A percentile compares a stretch with the other conserved stretches of the same genome.
Conservation (phyloP, 2,113 vertebrate genomes). For the Physeter macrocephalus region DNA sequence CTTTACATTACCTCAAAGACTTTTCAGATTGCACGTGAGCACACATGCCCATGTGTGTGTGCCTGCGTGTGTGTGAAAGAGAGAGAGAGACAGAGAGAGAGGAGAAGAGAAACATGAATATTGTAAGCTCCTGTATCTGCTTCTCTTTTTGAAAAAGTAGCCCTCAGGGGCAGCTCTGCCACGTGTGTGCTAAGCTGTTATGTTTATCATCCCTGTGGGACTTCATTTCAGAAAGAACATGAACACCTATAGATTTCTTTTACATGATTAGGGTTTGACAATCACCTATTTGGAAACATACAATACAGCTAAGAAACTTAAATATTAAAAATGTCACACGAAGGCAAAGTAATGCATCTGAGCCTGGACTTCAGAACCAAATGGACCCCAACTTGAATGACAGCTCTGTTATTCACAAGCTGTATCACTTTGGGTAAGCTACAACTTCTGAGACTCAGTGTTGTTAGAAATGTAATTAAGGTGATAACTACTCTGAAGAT, state of each 20-base stretch:
- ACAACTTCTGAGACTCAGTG: background rate
- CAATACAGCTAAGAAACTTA: background rate
- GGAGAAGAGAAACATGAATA: background rate
- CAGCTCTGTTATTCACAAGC: background rate
- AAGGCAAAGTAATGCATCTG: background rate
- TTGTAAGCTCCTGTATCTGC: too few relatives aligned
- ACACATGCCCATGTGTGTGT: background rate
- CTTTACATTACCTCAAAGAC: background rate
- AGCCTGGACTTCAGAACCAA: background rate
- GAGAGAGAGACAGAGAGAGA: background rate
- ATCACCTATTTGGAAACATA: background rate
- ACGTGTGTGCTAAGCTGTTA: background rate
- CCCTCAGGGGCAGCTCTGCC: background rate
- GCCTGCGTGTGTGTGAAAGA: background rate
- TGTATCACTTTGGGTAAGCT: background rate
- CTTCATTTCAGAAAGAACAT: background rate
- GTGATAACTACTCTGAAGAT: background rate
- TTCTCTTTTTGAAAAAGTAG: too few relatives aligned
- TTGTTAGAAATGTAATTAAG: background rate
- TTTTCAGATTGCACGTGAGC: background rate
- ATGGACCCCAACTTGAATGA: background rate
- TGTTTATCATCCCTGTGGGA: background rate
- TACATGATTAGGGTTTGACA: background rate
- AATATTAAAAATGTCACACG: background rate
- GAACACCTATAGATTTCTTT: background rate